Percentiles rank a stretch among this genome's conserved stretches.
Conservation (phyloP, 2,888 invertebrate genomes). For the Cheilosia vernalis region DNA sequence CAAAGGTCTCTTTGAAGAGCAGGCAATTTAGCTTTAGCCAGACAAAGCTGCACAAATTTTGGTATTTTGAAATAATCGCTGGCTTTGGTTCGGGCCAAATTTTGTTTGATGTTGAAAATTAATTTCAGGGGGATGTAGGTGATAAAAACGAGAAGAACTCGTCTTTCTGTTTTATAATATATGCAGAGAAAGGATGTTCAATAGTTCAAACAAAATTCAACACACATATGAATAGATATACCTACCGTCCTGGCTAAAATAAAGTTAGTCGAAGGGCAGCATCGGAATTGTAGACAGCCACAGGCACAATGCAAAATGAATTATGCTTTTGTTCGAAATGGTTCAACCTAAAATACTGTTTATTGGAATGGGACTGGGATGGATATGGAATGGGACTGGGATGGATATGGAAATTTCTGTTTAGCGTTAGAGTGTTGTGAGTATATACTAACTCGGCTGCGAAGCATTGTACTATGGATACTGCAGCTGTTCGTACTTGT, state of each 20-base stretch:
- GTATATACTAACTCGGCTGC: slow-evolving; percentile 5
- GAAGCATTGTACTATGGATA: slow-evolving; percentile 29
- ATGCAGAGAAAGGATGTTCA: slow-evolving; percentile 28
- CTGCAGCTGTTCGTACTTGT: slow-evolving; percentile 31
- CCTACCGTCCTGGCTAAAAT: slow-evolving; percentile 35
- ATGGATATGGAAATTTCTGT: slow-evolving; percentile 42
- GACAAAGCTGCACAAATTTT: slow-evolving; percentile 19
- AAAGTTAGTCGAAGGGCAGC: slow-evolving; percentile 60
- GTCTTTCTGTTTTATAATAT: slow-evolving; percentile 24
- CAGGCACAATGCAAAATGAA: slow-evolving; percentile 62
- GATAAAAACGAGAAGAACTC: slow-evolving; percentile 28
- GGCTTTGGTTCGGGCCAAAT: slow-evolving; percentile 29
- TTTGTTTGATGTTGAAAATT: slow-evolving; percentile 48
- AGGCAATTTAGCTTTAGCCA: slow-evolving; percentile 50
- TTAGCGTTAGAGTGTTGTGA: slow-evolving; percentile 28
- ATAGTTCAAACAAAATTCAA: slow-evolving; percentile 52
- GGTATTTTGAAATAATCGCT: slow-evolving; percentile 32
- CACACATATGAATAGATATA: slow-evolving; percentile 14
- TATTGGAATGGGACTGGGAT: slow-evolving; percentile 15
- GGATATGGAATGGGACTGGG: slow-evolving; percentile 8
- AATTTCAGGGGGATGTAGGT: slow-evolving; percentile 23
- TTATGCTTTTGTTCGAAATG: slow-evolving; percentile 61
- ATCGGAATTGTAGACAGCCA: slow-evolving; percentile 58
- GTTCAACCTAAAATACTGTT: slow-evolving; percentile 42
- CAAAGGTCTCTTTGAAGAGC: slow-evolving; percentile 28